Evolutionary conservation across 2,888 invertebrate genomes (phyloP).

Genomic region (Stenodera caucasica): DNA sequence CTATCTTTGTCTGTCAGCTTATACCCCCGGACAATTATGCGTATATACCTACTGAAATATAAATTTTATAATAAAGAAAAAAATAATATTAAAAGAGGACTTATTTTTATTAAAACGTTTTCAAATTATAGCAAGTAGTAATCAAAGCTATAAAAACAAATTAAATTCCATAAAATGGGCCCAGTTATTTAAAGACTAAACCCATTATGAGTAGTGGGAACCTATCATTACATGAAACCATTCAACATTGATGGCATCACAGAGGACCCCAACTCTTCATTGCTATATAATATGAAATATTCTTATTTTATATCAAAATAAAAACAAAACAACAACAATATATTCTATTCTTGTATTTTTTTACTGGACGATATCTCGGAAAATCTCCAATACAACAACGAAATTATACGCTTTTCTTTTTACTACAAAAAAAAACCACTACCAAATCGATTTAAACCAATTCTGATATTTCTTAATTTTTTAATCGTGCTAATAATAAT

Average conservation of each 20-base stretch:
- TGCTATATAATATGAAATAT: slow-evolving; percentile 43
- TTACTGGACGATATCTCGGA: slow-evolving; percentile 21
- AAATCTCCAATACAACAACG: slow-evolving; percentile 17
- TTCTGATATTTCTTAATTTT: too few relatives aligned
- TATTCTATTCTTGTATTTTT: slow-evolving; percentile 11
- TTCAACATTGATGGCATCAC: slow-evolving; percentile 48
- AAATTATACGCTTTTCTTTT: neutral
- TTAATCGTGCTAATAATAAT: too few relatives aligned
- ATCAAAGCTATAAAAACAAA: slow-evolving; percentile 59
- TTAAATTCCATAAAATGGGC: slow-evolving; percentile 57
- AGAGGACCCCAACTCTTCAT: slow-evolving; percentile 28
- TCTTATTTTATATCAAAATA: slow-evolving; percentile 40
- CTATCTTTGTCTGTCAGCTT: neutral
- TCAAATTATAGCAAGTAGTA: slow-evolving; percentile 56
- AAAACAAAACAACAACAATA: slow-evolving; percentile 16
- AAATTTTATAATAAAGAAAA: slow-evolving; percentile 34
- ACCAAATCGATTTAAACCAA: too few relatives aligned
- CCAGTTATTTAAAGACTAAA: slow-evolving; percentile 53
- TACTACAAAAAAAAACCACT: too few relatives aligned
- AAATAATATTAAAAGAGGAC: slow-evolving; percentile 28
- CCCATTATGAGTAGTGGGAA: slow-evolving; percentile 55
- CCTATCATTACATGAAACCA: slow-evolving; percentile 52
- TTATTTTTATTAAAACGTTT: slow-evolving; percentile 55
- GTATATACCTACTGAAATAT: slow-evolving; percentile 32
- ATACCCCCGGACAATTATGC: slow-evolving; percentile 6